Conservation (phyloP, 2,113 vertebrate species). For the Galeopterus variegatus region DNA sequence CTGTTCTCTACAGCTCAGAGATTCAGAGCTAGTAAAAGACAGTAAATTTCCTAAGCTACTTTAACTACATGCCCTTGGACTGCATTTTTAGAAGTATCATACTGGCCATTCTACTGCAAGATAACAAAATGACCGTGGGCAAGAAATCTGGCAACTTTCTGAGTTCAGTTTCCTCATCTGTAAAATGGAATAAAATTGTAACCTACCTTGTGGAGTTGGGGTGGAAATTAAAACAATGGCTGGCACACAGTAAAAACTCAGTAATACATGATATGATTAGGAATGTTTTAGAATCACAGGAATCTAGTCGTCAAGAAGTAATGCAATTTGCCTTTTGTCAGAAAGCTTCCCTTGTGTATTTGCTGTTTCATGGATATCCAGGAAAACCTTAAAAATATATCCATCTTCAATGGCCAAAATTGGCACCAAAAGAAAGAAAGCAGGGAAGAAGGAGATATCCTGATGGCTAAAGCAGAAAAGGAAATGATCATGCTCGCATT, state of each 20-base stretch:
- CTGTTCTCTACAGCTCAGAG: background rate
- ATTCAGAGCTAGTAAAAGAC: background rate
- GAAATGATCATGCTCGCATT: background rate
- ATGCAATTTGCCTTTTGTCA: background rate
- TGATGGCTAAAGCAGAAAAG: background rate
- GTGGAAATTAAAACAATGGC: conserved; percentile 21
- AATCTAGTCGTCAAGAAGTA: conserved; percentile 20
- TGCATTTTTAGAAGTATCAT: background rate
- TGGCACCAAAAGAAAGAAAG: background rate
- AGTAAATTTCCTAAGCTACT: background rate
- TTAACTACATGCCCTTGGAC: background rate
- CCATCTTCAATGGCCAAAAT: background rate
- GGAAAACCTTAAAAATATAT: conserved; percentile 41
- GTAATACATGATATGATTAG: background rate
- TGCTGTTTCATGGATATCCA: background rate
- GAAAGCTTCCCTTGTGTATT: background rate
- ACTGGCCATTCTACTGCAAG: background rate
- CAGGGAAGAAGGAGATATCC: background rate
- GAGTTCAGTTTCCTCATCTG: background rate
- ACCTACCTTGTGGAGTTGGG: background rate
- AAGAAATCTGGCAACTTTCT: background rate
- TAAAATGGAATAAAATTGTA: background rate
- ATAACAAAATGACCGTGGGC: background rate
- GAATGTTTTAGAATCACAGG: conserved; percentile 24
- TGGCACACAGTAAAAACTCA: background rate